Percentiles rank a stretch among this genome's conserved stretches.
Evolutionary conservation across 2,888 invertebrate genomes (phyloP).

Genomic region (Isotomurus palustris): DNA sequence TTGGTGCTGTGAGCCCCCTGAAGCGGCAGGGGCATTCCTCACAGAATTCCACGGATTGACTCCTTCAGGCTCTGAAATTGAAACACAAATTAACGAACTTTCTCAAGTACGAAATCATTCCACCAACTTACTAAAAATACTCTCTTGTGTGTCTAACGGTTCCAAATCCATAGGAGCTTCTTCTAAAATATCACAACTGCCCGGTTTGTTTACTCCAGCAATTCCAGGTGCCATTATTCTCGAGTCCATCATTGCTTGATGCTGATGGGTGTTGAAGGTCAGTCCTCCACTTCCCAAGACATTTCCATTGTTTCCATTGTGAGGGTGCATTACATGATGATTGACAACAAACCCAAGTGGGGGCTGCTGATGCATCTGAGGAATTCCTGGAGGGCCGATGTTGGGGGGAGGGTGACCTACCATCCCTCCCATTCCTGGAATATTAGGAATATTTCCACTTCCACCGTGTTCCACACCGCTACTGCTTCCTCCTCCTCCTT

Average conservation of each 20-base stretch:
- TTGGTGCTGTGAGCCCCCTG: too few relatives aligned
- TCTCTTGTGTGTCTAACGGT: slow-evolving; percentile 8
- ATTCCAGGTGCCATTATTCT: slow-evolving; percentile 2
- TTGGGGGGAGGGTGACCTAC: neutral
- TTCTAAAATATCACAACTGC: slow-evolving; percentile 66
- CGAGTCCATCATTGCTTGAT: neutral
- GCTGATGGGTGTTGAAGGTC: neutral
- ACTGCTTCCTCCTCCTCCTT: slow-evolving; percentile 58
- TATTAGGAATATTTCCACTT: neutral
- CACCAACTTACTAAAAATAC: neutral
- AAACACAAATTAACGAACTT: too few relatives aligned
- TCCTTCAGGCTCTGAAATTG: too few relatives aligned
- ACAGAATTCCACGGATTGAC: too few relatives aligned
- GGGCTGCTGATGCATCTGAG: neutral
- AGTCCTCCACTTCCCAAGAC: neutral
- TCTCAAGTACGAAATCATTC: neutral
- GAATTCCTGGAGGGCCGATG: slow-evolving; percentile 3
- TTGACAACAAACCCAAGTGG: too few relatives aligned
- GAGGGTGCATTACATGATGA: slow-evolving; percentile 3
- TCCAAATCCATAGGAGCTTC: slow-evolving; percentile 87
- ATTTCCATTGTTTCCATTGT: slow-evolving; percentile 1
- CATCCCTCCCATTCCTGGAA: slow-evolving; percentile 4
- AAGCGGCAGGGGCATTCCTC: too few relatives aligned
- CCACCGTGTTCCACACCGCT: slow-evolving; percentile 8
- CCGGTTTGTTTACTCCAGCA: slow-evolving; percentile 50